Evolutionary conservation across 1,140 invertebrate species (phyloP).

Genomic region (Lineus longissimus): DNA sequence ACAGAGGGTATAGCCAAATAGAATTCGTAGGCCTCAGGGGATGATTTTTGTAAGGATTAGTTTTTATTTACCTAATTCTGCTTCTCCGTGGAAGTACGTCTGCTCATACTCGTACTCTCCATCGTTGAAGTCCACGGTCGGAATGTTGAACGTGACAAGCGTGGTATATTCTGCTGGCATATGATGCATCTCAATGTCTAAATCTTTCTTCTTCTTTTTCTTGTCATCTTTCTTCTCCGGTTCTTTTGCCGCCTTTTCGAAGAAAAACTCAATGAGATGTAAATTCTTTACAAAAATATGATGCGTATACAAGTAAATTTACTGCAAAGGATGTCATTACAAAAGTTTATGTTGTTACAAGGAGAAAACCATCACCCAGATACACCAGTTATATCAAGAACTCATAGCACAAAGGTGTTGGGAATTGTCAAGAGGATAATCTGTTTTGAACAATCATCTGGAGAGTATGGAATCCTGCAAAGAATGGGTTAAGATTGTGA

Average conservation of each 20-base stretch:
- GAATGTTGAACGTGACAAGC: constrained; percentile 43
- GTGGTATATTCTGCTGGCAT: constrained; percentile 36
- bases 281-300: not conserved
- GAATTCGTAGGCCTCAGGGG: not conserved
- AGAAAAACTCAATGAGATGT: not conserved
- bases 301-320: not conserved
- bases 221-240: constrained; percentile 23
- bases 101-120: constrained; percentile 31
- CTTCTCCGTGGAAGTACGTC: not conserved
- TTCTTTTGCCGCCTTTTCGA: constrained; percentile 5
- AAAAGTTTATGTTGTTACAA: too few species aligned
- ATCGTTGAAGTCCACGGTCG: constrained; percentile 39
- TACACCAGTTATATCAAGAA: too few species aligned
- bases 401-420: too few species aligned
- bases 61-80: not conserved
- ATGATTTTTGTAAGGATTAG: not conserved
- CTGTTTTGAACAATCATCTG: too few species aligned
- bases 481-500: too few species aligned
- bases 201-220: constrained; percentile 42
- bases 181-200: constrained; percentile 35
- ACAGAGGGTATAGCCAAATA: not conserved
- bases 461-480: too few species aligned
- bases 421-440: too few species aligned
- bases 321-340: not conserved
- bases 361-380: too few species aligned